Conservation (phyloP, 2,113 vertebrate species). For the Toxotes chatareus region DNA sequence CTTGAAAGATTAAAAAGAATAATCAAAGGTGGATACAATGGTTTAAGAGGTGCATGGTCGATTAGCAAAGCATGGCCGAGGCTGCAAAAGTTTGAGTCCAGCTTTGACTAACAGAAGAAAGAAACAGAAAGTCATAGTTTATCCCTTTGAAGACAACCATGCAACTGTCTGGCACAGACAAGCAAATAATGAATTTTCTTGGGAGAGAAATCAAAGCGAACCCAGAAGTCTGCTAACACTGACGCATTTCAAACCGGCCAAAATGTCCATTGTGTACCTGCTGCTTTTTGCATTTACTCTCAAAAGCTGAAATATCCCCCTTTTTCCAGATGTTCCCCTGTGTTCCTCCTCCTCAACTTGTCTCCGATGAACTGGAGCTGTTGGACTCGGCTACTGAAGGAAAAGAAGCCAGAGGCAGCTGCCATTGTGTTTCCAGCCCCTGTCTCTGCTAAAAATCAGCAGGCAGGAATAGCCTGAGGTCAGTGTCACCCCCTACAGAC, state of each 20-base stretch:
- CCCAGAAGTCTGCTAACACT: slow-evolving; percentile 61
- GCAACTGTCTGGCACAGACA: slow-evolving; percentile 55
- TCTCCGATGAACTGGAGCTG: slow-evolving; percentile 74
- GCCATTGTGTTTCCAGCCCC: slow-evolving; percentile 61
- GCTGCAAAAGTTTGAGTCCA: slow-evolving; percentile 20
- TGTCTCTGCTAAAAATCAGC: slow-evolving; percentile 53
- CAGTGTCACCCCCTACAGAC: slow-evolving; percentile 59
- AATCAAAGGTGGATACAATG: slow-evolving; percentile 21
- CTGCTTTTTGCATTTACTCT: slow-evolving; percentile 82
- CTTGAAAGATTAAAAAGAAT: slow-evolving; percentile 25
- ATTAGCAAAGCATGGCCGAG: slow-evolving; percentile 34
- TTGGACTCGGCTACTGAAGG: slow-evolving; percentile 54
- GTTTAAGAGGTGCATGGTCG: slow-evolving; percentile 9
- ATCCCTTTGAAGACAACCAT: slow-evolving; percentile 56
- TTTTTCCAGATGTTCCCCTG: slow-evolving; percentile 80
- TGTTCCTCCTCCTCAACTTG: slow-evolving; percentile 67
- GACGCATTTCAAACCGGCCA: slow-evolving; percentile 70
- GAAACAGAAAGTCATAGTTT: slow-evolving; percentile 51
- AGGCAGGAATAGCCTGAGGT: slow-evolving; percentile 57
- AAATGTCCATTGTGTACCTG: slow-evolving; percentile 78
- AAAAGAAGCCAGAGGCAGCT: slow-evolving; percentile 65
- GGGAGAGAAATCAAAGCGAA: slow-evolving; percentile 69
- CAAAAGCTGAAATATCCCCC: slow-evolving; percentile 55
- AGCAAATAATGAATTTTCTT: slow-evolving; percentile 71
- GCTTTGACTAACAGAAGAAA: slow-evolving; percentile 38